phyloP scores from a whole-genome alignment of 2,888 invertebrate genomes.

The Deladenus siricidicola region DNA sequence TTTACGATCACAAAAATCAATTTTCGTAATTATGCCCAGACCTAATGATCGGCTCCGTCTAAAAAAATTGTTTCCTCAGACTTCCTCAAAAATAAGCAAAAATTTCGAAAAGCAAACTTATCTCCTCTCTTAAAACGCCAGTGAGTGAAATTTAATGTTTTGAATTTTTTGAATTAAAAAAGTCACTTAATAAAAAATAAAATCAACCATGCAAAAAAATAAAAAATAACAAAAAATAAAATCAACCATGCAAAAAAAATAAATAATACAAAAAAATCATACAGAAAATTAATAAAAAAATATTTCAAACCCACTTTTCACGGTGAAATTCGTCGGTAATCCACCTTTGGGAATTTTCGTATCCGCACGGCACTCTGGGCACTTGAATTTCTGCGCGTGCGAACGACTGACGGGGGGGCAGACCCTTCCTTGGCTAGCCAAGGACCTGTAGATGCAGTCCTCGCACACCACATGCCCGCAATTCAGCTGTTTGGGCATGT shows the following conservation, averaged over 20 bases:
- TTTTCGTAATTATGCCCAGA: no score
- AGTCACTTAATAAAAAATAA: no score
- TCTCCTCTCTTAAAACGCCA: no score
- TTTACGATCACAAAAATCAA: no score
- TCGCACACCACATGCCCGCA: constrained; percentile 25
- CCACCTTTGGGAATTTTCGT: not conserved
- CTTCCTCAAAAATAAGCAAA: no score
- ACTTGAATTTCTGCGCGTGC: not conserved
- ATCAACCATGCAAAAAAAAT: not conserved
- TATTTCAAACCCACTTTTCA: not conserved
- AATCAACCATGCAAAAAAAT: no score
- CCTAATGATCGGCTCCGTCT: no score
- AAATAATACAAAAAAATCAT: not conserved
- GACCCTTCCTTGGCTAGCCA: not conserved
- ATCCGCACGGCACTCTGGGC: not conserved
- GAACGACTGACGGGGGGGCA: not conserved
- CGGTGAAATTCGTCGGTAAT: not conserved
- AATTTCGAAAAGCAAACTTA: no score
- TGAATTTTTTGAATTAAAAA: no score
- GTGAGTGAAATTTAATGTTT: no score
- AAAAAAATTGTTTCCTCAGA: no score
- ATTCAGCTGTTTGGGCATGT: constrained; percentile 17
- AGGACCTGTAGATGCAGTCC: constrained; percentile 10
- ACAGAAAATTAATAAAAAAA: not conserved
- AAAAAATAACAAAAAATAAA: not conserved